Evolutionary conservation across 1,140 invertebrate genomes (phyloP), one percentile per base, ranked within the genome.

Genomic region (Calliopsis andreniformis): DNA sequence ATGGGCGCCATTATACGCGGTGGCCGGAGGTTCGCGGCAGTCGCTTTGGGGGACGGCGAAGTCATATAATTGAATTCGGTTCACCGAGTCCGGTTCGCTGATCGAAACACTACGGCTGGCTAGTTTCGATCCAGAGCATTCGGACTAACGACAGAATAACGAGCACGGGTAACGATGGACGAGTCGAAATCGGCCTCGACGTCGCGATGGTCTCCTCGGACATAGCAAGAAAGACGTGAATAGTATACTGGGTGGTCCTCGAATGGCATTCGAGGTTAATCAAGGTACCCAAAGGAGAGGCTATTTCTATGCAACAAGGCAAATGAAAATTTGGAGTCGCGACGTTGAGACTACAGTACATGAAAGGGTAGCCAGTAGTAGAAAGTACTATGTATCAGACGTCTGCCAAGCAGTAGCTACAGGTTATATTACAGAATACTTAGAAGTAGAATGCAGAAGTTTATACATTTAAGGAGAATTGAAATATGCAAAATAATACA

Each of bases 11-110:
- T 78, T 82, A 88, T 87, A 86, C 80, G 85, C 84, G 82, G 66
- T 84, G 68, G 30, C 45, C 80, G 80, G 77, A 76, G 76, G 35
- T 30, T 78, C 72, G 72, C 49, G 62, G 72, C 47, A 78, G 72
- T 80, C 83, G 81, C 69, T 83, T 83, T 84, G 68, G 81, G 35
- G 32, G 56, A 59, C 32, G 82, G 75, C 76, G 69, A 69, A 83
- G 76, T 87, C 79, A 82, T 83, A 87, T 89, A 87, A 88, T 89
- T 87, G 81, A 89, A 88, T 88, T 87, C 87, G 80, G 85, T 86
- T 88, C 86, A 85, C 83, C 83, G 87, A 84, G 79, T 80, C 76
- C 76, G 59, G 76, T 49, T 81, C 86, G 77, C 73, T 81, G 82
- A 82, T 88, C 83, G 80, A 87, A 89, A 87, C 86, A 80, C 82